Evolutionary conservation across 2,797 vertebrate genomes (phyloP), one percentile per base, ranked within the genome.

Genomic region (Danio aesculapii): DNA sequence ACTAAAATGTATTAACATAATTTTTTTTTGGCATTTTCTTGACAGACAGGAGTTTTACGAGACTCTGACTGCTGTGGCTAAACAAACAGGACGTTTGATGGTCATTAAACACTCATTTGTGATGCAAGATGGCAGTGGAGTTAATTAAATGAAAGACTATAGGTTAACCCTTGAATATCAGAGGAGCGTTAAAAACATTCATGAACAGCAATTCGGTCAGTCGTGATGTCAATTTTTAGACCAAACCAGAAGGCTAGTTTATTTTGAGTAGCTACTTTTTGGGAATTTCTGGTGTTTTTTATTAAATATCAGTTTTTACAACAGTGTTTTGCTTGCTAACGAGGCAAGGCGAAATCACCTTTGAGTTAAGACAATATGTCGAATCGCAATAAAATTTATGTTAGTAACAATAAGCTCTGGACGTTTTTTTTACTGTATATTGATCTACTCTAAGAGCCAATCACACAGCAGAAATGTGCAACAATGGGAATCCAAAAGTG

Each of bases 121-220:
- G 17, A 66, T 47, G 41, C 4, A 19, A 55, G 64, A 12, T 72
- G 17, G 5, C 71, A 73, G 43, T 9, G 19, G 2, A 46, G 12
- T 30, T 21, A 47, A 19, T 19, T 1, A 11, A 44, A 71, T 9
- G 44, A 59, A 59, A 73, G 43, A 41, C 55, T 59, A 21, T 10
- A 14, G 8, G 21, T 58, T 73, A 59, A 73, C 71, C 55, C 71
- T 59, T 47, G 2, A 47, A 59, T 21, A 53, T 47, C 41, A 58
- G 17, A 41, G 30, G 1, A 30, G 43, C 8, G 2, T 58, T 6
- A 39, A 30, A 30, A 30, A 6, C 13, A 57, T 57, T 57, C 19
- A 72, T 44, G 46, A 5, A 46, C 41, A 19, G 10, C 52, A 58
- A 46, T 58, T 72, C 21, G n/a, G 52, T 57, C 52, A n/a, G 7